These are phyloP conservation scores for Esox lucius DNA, from an alignment of 2,797 vertebrate species.

Conservation along the genomic window DNA sequence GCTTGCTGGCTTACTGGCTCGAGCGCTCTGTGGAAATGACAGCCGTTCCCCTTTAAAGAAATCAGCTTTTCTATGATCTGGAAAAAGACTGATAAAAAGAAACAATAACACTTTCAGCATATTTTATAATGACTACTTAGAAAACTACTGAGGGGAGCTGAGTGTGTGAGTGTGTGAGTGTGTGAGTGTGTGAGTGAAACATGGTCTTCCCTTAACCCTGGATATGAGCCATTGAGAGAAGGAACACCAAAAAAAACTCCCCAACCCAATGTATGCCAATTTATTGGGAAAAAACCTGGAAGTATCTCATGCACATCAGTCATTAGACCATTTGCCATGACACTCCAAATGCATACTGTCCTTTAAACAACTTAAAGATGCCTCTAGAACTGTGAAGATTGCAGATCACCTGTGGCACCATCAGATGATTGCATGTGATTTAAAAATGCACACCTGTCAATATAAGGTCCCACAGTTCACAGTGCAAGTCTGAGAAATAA, in stretches of 20 bases:
- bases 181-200: conserved; percentile 38
- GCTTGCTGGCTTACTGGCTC: conserved; percentile 22
- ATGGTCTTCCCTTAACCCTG: conserved; percentile 41
- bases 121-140: conserved; percentile 55
- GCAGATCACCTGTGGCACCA: too few relatives aligned
- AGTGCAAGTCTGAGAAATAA: too few relatives aligned
- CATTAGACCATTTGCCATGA: too few relatives aligned
- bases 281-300: too few relatives aligned
- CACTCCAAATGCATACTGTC: too few relatives aligned
- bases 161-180: conserved; percentile 36
- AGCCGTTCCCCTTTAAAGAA: conserved; percentile 53
- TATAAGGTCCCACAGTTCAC: too few relatives aligned
- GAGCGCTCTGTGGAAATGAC: conserved; percentile 36
- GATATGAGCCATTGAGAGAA: conserved; percentile 42
- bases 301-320: not conserved
- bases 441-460: too few relatives aligned
- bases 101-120: conserved; percentile 63
- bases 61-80: conserved; percentile 61
- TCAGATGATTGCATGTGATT: too few relatives aligned
- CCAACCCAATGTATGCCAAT: too few relatives aligned
- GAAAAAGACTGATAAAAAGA: conserved; percentile 37
- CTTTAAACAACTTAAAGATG: too few relatives aligned
- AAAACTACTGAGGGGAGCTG: conserved; percentile 56
- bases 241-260: conserved; percentile 38
- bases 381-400: too few relatives aligned